A percentile compares a stretch with the other conserved stretches of the same genome.
phyloP scores from a whole-genome alignment of 2,888 invertebrate genomes.

The Phortica magna region DNA sequence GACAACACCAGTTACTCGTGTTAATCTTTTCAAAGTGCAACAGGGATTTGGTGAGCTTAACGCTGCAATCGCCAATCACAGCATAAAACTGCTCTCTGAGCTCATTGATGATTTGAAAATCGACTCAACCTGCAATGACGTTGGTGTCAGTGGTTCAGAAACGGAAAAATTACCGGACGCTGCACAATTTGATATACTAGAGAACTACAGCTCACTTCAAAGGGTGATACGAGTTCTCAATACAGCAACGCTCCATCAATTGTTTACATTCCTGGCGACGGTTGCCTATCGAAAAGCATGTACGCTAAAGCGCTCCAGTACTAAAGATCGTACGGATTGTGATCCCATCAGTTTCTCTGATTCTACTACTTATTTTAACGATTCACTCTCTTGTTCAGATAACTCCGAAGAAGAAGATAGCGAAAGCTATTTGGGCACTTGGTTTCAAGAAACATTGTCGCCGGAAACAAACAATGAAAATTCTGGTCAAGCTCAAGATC shows the following conservation, averaged over 20 bases:
- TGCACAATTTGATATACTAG: conserved; percentile 77
- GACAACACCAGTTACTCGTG: conserved; percentile 79
- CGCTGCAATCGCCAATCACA: conserved; percentile 92
- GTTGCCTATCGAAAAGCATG: conserved; percentile 95
- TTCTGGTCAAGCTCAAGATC: conserved; percentile 79
- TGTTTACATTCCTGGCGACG: conserved; percentile 92
- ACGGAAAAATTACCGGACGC: conserved; percentile 68
- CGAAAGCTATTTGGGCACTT: conserved; percentile 83
- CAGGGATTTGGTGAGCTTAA: conserved; percentile 94
- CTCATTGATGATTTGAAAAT: conserved; percentile 77
- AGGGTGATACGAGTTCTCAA: conserved; percentile 79
- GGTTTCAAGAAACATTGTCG: conserved; percentile 96
- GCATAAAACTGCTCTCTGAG: conserved; percentile 83
- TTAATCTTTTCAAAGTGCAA: conserved; percentile 85
- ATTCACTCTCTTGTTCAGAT: conserved; percentile 93
- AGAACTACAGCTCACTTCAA: conserved; percentile 77
- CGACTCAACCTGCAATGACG: conserved; percentile 73
- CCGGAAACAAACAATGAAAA: conserved; percentile 79
- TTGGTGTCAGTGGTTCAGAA: conserved; percentile 41
- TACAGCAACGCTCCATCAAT: conserved; percentile 79
- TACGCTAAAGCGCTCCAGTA: conserved; percentile 87
- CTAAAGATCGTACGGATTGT: conserved; percentile 87
- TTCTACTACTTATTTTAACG: conserved; percentile 97
- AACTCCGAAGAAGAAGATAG: conserved; percentile 91
- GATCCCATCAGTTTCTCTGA: conserved; percentile 92